phyloP scores from a whole-genome alignment of 2,797 vertebrate genomes.

The Myiothlypis chrysogaster region DNA sequence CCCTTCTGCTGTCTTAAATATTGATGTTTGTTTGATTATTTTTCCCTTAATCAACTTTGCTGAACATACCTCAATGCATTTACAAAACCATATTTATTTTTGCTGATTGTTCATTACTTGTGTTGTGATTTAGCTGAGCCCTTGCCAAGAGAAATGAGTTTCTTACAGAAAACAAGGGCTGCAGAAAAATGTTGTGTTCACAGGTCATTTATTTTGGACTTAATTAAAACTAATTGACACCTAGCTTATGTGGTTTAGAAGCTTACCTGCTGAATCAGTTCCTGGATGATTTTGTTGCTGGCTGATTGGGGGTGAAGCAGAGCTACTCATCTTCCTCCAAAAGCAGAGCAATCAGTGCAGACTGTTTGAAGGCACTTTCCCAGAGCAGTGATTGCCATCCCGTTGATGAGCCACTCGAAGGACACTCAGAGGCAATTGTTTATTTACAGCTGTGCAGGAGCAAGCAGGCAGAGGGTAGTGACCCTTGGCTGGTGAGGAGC shows the following conservation, averaged over 20 bases:
- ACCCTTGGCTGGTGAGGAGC: neutral
- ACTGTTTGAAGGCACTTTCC: slow-evolving; percentile 45
- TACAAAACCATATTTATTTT: slow-evolving; percentile 19
- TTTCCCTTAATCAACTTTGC: slow-evolving; percentile 21
- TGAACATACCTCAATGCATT: neutral
- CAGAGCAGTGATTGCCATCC: slow-evolving; percentile 36
- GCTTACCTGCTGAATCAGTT: slow-evolving; percentile 28
- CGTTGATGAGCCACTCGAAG: slow-evolving; percentile 43
- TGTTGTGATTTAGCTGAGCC: neutral
- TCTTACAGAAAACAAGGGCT: slow-evolving; percentile 22
- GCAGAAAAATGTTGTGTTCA: neutral
- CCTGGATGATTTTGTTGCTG: slow-evolving; percentile 35
- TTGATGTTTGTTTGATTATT: slow-evolving; percentile 37
- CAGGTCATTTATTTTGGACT: slow-evolving; percentile 28
- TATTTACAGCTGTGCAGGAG: neutral
- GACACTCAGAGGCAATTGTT: neutral
- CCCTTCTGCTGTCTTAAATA: slow-evolving; percentile 24
- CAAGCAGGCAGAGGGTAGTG: neutral
- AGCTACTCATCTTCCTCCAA: slow-evolving; percentile 53
- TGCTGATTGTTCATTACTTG: slow-evolving; percentile 38
- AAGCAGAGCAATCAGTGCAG: slow-evolving; percentile 33
- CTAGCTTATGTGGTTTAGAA: slow-evolving; percentile 47
- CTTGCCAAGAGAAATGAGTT: neutral
- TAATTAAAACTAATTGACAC: slow-evolving; percentile 59
- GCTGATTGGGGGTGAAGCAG: slow-evolving; percentile 30